Base-by-base conservation (phyloP, 1,140 invertebrate genomes). In the Hetaerina americana region DNA sequence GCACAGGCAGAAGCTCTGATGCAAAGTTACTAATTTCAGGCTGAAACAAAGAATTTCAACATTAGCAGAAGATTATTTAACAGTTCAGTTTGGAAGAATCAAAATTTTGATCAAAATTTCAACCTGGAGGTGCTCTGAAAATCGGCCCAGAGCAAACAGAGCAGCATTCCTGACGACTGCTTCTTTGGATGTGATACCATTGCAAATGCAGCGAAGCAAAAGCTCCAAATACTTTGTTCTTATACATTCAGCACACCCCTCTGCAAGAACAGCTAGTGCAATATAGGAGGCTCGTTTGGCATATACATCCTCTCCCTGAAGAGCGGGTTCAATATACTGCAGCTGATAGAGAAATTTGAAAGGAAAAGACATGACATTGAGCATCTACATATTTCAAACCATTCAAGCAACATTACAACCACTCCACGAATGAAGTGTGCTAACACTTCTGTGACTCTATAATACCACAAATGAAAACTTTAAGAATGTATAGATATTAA, bases 61-160 rank as follows among this genome's bases (percentile, higher is more conserved):
- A n/a, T 24, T 27, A 25, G 5, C 68, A 25, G 70, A 24, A 12
- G 24, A 68, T 12, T 22, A 12, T 12, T 68, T 15, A 68, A 68
- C 8, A 25, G 8, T 25, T 15, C 12, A 15, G 8, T 68, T 10
- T 25, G 8, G 10, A 68, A 15, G 12, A 70, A 70, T 71, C 49
- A 57, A 3, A 71, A 49, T 71, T 3, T 57, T 10, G 10, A 12
- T 57, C 40, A 66, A 72, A 10, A 1, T 28, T 57, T 40, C 70
- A 76, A 85, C 84, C 79, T 93, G 92, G 25, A 94, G 79, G 83
- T 89, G 86, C 79, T 94, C 91, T 0, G 91, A 88, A 79, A 93
- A 93, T 78, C 93, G 91, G 0, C 91, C 92, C 0, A 94, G 80
- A 0, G 91, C 89, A 81, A 91, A 94, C 12, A 94, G 84, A 0